phyloP scores from a whole-genome alignment of 2,797 vertebrate genomes.

The Petrocephalus sullivani region DNA sequence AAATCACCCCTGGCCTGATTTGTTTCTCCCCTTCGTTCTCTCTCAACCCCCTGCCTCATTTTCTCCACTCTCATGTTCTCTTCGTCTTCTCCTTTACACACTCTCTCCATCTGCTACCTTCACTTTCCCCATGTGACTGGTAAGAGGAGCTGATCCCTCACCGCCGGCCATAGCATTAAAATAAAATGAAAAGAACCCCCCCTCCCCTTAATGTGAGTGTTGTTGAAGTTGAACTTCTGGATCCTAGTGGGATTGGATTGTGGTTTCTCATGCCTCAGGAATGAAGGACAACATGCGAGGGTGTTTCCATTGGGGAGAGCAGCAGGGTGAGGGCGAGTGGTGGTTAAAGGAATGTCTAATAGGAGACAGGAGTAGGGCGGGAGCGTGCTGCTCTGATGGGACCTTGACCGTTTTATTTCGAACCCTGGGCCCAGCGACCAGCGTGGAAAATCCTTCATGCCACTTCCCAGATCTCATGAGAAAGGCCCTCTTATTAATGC shows the following conservation, averaged over 20 bases:
- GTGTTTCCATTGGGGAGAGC: background rate
- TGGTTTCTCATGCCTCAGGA: slow-evolving; percentile 8
- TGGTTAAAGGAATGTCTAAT: background rate
- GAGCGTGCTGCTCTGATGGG: background rate
- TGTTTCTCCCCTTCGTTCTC: slow-evolving; percentile 41
- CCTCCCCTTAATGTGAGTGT: background rate
- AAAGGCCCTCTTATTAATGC: slow-evolving; percentile 30
- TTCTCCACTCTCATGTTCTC: background rate
- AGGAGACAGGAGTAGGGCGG: background rate
- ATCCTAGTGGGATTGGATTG: slow-evolving; percentile 15
- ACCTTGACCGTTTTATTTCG: background rate
- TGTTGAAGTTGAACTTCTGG: background rate
- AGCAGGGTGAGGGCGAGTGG: background rate
- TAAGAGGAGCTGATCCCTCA: slow-evolving; percentile 22
- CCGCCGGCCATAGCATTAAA: background rate
- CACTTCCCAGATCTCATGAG: slow-evolving; percentile 14
- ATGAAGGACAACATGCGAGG: slow-evolving; percentile 13
- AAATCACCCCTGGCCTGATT: slow-evolving; percentile 48
- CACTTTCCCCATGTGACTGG: slow-evolving; percentile 21
- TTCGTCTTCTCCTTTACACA: background rate
- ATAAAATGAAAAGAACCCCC: background rate
- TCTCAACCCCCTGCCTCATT: slow-evolving; percentile 10
- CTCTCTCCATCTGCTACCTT: background rate
- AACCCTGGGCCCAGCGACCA: background rate
- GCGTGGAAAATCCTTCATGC: background rate